Percentiles rank a stretch among this genome's conserved stretches.
Evolutionary conservation across 2,797 vertebrate species (phyloP).

Genomic region (Sorex maritimensis): DNA sequence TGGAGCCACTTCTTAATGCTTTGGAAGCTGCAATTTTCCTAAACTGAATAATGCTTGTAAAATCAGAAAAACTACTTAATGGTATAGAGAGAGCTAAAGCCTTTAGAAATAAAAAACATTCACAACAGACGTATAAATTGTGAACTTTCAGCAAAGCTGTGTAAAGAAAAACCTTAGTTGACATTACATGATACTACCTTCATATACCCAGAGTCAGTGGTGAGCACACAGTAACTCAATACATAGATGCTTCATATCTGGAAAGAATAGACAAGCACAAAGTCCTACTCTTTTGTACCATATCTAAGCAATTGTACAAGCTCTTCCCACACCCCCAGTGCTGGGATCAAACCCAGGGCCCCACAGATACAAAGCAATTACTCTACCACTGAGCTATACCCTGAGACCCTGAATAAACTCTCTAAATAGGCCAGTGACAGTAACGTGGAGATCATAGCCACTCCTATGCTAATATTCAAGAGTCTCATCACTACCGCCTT

Average conservation of each 20-base stretch:
- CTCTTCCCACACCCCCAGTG: too few species aligned
- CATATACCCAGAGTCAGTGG: not conserved
- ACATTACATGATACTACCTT: not conserved
- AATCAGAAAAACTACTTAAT: slow-evolving; percentile 32
- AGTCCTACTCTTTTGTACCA: not conserved
- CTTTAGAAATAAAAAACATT: slow-evolving; percentile 25
- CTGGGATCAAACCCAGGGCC: too few species aligned
- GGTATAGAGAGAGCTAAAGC: not conserved
- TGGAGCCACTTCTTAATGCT: not conserved
- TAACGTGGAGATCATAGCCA: not conserved
- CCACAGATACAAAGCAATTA: too few species aligned
- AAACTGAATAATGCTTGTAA: slow-evolving; percentile 54
- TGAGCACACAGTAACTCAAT: not conserved
- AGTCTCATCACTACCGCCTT: not conserved
- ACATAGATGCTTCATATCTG: not conserved
- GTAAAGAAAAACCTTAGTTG: slow-evolving; percentile 9
- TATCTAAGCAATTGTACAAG: not conserved
- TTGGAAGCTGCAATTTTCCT: slow-evolving; percentile 64
- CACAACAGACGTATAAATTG: slow-evolving; percentile 17
- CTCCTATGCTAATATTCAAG: not conserved
- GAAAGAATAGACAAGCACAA: not conserved
- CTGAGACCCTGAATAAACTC: not conserved
- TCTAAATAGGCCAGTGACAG: not conserved
- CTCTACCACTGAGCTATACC: too few species aligned
- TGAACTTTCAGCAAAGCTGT: not conserved